Evolutionary conservation across 2,113 vertebrate species (phyloP).

Genomic region (Tetrax tetrax): DNA sequence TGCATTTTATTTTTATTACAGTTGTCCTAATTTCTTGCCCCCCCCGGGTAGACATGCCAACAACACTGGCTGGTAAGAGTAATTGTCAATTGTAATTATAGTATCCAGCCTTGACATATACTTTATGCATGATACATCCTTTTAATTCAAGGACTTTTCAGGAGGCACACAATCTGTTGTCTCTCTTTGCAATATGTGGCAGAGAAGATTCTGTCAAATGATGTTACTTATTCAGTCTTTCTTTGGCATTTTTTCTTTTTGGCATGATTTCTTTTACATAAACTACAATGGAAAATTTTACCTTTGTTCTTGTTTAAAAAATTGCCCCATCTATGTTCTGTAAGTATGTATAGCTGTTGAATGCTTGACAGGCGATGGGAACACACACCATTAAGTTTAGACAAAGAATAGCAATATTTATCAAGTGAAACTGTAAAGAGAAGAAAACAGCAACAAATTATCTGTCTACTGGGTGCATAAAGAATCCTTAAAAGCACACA

Average conservation of each 20-base stretch:
- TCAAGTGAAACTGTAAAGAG: background rate
- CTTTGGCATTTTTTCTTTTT: background rate
- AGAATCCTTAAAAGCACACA: too few relatives aligned
- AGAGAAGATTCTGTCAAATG: background rate
- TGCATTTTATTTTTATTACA: background rate
- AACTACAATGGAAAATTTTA: background rate
- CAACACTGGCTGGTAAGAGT: background rate
- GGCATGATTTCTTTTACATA: background rate
- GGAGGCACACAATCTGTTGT: too few relatives aligned
- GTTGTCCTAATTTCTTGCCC: background rate
- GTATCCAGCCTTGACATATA: background rate
- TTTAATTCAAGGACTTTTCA: background rate
- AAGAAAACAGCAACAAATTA: slow-evolving; percentile 7
- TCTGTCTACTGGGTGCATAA: too few relatives aligned
- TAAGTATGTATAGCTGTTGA: background rate
- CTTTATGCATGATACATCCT: background rate
- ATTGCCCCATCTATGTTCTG: background rate
- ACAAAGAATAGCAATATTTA: background rate
- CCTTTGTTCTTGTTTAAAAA: background rate
- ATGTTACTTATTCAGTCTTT: background rate
- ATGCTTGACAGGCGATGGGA: background rate
- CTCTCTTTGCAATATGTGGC: background rate
- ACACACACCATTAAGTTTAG: background rate
- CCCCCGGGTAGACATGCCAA: background rate
- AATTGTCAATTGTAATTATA: background rate